Conservation (phyloP, 37 sponge, comb jelly and placozoan genomes). For the Geodia barretti region DNA sequence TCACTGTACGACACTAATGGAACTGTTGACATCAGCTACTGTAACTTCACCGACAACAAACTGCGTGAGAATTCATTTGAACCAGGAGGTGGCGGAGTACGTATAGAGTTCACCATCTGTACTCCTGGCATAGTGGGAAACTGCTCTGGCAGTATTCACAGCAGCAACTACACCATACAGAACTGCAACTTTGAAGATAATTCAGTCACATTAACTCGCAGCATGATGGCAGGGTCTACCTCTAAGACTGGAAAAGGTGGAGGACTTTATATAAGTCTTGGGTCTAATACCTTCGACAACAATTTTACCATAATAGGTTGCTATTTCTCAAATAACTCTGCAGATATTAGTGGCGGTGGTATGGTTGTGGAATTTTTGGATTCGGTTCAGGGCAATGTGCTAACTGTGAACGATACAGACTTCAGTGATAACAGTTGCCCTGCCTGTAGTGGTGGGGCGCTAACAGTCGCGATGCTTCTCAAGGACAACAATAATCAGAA, state of each 20-base stretch:
- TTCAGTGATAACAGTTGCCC: background rate
- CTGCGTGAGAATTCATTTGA: background rate
- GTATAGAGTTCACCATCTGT: background rate
- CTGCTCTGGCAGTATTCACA: background rate
- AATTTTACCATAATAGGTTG: background rate
- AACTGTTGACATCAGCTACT: background rate
- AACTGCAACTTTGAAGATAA: conserved; percentile 2
- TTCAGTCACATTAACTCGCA: too few species aligned
- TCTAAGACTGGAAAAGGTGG: background rate
- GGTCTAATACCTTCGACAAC: background rate
- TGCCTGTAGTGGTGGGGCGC: background rate
- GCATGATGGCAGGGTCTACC: background rate
- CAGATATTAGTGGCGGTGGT: background rate
- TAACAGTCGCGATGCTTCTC: background rate
- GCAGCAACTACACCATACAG: background rate
- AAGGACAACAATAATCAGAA: background rate
- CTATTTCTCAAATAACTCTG: background rate
- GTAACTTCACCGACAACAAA: background rate
- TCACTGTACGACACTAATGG: conserved; percentile 6
- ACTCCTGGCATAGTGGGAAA: background rate
- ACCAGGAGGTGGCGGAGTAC: conserved; percentile 4
- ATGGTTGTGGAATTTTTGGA: background rate
- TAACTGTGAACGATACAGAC: background rate
- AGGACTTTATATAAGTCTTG: background rate
- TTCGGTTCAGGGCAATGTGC: background rate